Evolutionary conservation across 2,888 invertebrate genomes (phyloP).

Genomic region (Yponomeuta cagnagella): DNA sequence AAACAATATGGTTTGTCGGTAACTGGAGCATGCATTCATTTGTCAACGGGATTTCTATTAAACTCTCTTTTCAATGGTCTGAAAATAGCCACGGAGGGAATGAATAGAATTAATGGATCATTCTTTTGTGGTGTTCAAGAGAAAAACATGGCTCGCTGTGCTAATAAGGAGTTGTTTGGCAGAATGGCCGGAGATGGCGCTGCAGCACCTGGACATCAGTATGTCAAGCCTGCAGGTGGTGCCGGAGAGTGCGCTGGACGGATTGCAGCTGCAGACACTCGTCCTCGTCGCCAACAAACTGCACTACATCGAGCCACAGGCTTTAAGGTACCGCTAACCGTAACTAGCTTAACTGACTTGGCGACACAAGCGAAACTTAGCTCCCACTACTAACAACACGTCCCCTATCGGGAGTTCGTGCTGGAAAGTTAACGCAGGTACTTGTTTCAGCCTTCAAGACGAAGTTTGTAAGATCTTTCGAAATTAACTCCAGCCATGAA

Average conservation of each 20-base stretch:
- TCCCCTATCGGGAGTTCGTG: not conserved
- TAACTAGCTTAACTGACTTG: slow-evolving; percentile 16
- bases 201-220: slow-evolving; percentile 89
- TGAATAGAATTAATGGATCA: not conserved
- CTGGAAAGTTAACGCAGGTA: not conserved
- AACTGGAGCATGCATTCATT: slow-evolving; percentile 13
- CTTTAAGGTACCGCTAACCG: slow-evolving; percentile 79
- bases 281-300: slow-evolving; percentile 89
- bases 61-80: not conserved
- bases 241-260: slow-evolving; percentile 87
- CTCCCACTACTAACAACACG: not conserved
- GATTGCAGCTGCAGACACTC: slow-evolving; percentile 84
- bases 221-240: slow-evolving; percentile 87
- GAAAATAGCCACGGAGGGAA: not conserved
- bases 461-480: not conserved
- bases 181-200: slow-evolving; percentile 87
- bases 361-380: not conserved
- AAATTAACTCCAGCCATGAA: too few species aligned
- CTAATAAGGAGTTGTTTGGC: slow-evolving; percentile 39
- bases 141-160: too few species aligned
- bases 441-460: not conserved
- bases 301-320: slow-evolving; percentile 85
- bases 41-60: slow-evolving; percentile 12
- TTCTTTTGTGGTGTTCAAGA: not conserved
- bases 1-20: slow-evolving; percentile 12